phyloP scores from a whole-genome alignment of 2,797 vertebrate genomes.

The Benthosema pterotum region DNA sequence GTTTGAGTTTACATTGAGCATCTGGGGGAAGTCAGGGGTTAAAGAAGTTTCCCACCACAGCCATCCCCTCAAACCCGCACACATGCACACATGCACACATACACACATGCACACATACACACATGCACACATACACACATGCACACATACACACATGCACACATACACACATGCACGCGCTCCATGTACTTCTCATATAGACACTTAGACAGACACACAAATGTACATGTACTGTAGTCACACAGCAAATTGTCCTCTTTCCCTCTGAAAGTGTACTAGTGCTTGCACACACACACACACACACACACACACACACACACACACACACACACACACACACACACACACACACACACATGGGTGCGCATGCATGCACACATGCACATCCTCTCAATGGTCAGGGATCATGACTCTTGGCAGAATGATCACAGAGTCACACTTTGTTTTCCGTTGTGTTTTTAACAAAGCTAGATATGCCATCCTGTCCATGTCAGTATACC shows the following conservation, averaged over 20 bases:
- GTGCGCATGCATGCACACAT: no score
- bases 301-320: neutral
- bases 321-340: constrained; percentile 1
- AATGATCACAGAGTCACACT: constrained; percentile 3
- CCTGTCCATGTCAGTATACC: no score
- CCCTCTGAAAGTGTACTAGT: no score
- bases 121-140: neutral
- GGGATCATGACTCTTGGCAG: constrained; percentile 5
- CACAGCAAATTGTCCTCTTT: no score
- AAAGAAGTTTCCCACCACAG: constrained; percentile 80
- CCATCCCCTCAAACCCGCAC: constrained; percentile 52
- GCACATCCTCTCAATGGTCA: neutral
- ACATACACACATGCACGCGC: neutral
- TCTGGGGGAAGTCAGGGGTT: constrained; percentile 76
- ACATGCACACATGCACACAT: constrained; percentile 11
- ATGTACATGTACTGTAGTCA: no score
- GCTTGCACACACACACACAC: neutral
- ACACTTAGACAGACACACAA: no score
- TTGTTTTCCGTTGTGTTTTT: constrained; percentile 5
- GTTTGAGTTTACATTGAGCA: constrained; percentile 75
- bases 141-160: constrained; percentile 5
- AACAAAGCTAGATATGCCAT: neutral
- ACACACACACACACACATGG: neutral
- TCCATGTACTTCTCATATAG: neutral
- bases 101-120: constrained; percentile 7